Evolutionary conservation across 2,888 invertebrate genomes (phyloP).

Genomic region (Phania funesta): DNA sequence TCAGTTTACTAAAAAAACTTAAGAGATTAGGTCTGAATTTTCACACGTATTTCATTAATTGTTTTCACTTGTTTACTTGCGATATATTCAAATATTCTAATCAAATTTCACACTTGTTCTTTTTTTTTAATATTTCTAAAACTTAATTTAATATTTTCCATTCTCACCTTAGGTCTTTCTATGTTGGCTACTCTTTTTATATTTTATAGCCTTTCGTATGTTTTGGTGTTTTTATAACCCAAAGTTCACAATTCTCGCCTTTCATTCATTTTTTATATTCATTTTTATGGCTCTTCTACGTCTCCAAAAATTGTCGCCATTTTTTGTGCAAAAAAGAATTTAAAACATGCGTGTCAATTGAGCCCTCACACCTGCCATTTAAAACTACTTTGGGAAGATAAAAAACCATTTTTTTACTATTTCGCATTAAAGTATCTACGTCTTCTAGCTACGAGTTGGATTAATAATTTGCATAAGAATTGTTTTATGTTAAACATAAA

Average conservation of each 20-base stretch:
- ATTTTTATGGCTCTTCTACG: slow-evolving; percentile 22
- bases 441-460: slow-evolving; percentile 52
- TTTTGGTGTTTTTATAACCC: slow-evolving; percentile 27
- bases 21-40: too few species aligned
- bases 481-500: slow-evolving; percentile 69
- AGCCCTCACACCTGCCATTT: not conserved
- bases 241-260: slow-evolving; percentile 53
- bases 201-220: not conserved
- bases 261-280: not conserved
- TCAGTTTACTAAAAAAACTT: too few species aligned
- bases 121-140: slow-evolving; percentile 7
- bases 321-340: not conserved
- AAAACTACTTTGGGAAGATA: not conserved
- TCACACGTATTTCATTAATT: too few species aligned
- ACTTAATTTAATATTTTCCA: too few species aligned
- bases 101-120: not conserved
- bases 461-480: slow-evolving; percentile 69
- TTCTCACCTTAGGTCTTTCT: too few species aligned
- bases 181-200: not conserved
- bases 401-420: not conserved
- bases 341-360: slow-evolving; percentile 46
- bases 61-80: too few species aligned
- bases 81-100: too few species aligned
- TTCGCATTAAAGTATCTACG: not conserved
- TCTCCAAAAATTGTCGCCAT: slow-evolving; percentile 27